Evolutionary conservation across 2,888 invertebrate species (phyloP), one percentile per base, ranked within the genome.

Genomic region (Pyrocoelia pectoralis): DNA sequence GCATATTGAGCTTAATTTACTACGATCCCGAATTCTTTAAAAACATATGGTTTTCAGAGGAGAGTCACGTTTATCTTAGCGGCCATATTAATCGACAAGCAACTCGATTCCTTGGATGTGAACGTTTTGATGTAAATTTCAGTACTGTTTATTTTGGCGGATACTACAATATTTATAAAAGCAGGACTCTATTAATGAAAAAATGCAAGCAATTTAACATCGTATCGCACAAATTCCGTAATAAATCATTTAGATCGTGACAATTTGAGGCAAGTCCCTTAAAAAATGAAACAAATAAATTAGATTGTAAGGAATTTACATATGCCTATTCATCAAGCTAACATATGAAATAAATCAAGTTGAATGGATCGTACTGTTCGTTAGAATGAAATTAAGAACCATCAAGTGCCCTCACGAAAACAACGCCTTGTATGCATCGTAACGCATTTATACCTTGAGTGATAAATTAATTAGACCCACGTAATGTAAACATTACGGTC

Each of bases 381-480:
- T n/a, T n/a, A n/a, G n/a, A 43, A 13, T 6, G 8, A 15, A 43
- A 43, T 15, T 43, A 15, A 43, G 15, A 15, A 43, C 41, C 8
- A 1, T 43, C 15, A 43, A 43, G 41, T 43, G 13, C 41, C 41
- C 41, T 43, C 12, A 43, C 6, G 13, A 13, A 15, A 43, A 43
- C 41, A 43, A 43, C 41, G 41, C 41, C 41, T 43, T 15, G 14
- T 15, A 43, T 15, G 41, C n/a, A 33, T 43, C 12, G 8, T 15
- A 43, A 6, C 3, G 8, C 13, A 8, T 8, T 8, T 43, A 12
- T 43, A 43, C 12, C 13, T 8, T 43, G n/a, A 43, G 41, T 43
- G 41, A 43, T 43, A 43, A 43, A 43, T 43, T 43, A 43, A 43
- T 43, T 43, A 43, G 8, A 2, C 14, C 14, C 15, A 15, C 41